Conservation (phyloP, 2,888 invertebrate species). For the Physocephala rufipes region DNA sequence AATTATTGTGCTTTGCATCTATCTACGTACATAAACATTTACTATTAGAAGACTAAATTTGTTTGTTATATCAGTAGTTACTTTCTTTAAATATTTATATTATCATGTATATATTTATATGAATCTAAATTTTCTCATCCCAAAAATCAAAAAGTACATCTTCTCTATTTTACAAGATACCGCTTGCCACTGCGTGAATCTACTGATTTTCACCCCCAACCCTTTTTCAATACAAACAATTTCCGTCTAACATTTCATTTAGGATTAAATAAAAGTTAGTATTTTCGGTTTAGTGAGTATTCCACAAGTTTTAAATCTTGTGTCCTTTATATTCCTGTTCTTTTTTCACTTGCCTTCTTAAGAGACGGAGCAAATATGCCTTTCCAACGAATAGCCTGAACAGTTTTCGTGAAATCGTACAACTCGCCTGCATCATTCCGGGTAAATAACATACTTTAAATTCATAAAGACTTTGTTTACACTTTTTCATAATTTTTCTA, state of each 20-base stretch:
- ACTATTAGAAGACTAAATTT: too few relatives aligned
- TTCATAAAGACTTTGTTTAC: not conserved
- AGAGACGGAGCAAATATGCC: slow-evolving; percentile 88
- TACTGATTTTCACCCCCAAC: not conserved
- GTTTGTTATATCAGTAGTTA: too few relatives aligned
- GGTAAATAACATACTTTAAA: slow-evolving; percentile 70
- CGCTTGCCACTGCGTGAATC: not conserved
- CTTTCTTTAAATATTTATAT: too few relatives aligned
- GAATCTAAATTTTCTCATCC: too few relatives aligned
- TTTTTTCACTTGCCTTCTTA: slow-evolving; percentile 75
- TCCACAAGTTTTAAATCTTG: not conserved
- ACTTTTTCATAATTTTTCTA: not conserved
- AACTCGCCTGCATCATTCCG: slow-evolving; percentile 51
- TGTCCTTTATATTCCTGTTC: not conserved
- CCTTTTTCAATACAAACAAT: too few relatives aligned
- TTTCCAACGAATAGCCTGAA: slow-evolving; percentile 91
- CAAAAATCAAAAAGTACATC: slow-evolving; percentile 27
- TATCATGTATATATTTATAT: too few relatives aligned
- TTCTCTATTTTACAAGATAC: not conserved
- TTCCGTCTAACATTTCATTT: not conserved
- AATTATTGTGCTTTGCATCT: too few relatives aligned
- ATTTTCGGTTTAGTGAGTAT: not conserved
- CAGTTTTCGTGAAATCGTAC: slow-evolving; percentile 85
- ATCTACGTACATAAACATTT: too few relatives aligned
- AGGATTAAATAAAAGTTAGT: too few relatives aligned